Base-by-base conservation (phyloP, 2,113 vertebrate genomes). In the Gasterosteus aculeatus region DNA sequence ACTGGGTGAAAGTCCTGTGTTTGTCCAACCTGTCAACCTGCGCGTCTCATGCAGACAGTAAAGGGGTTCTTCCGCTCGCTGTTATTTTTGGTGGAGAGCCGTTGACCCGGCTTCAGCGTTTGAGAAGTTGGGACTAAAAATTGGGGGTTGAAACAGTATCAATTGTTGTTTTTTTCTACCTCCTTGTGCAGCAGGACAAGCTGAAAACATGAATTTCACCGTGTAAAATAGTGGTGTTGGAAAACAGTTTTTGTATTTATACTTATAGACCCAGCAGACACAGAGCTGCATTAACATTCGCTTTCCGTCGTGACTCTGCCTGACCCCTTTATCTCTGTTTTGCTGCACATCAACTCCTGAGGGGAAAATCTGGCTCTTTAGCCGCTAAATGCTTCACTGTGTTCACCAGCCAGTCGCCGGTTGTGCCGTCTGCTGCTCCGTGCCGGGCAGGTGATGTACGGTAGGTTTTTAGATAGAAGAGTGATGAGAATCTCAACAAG, bases 341-440 rank as follows among this genome's bases (percentile, higher is more conserved):
- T 22, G 60, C 26, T 65, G 35, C 11, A 0, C 31, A 49, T 12
- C 4, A 18, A 47, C 31, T 51, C 69, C 49, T 33, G 4, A 26
- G 61, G 22, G 38, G 71, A 56, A 42, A 4, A 22, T 19, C 38
- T 22, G 49, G 18, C 47, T 42, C 35, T 22, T 64, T 39, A 54
- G 49, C 49, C 9, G n/a, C 65, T 68, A 54, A 68, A 54, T 68
- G 49, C 47, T 54, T 10, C 49, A 54, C 65, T 41, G 39, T 53
- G 47, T 68, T 53, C 19, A 26, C 47, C 46, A 10, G 19, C 65
- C 38, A n/a, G 46, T 22, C 19, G 1, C 19, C 16, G 15, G 8
- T 12, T n/a, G 4, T 22, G 31, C 39, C 33, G 29, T 33, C 29
- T 51, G 29, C 46, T n/a, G 38, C 11, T n/a, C 35, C 2, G 58